Percentiles rank a stretch among this genome's conserved stretches.
These are phyloP conservation scores for Andricus curvator DNA, from an alignment of 2,888 invertebrate genomes.

Conservation along the genomic window DNA sequence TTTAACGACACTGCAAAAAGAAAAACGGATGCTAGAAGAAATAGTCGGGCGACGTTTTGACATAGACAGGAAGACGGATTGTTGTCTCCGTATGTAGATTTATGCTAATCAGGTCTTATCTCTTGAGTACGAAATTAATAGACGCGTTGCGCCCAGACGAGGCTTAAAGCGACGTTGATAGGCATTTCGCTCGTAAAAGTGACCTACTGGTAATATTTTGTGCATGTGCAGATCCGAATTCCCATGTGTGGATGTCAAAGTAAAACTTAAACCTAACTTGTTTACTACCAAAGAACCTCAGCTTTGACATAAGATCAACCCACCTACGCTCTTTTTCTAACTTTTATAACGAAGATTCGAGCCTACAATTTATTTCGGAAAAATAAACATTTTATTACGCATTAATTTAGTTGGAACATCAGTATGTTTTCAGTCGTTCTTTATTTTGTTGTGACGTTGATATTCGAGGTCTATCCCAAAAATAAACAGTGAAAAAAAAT, in stretches of 20 bases:
- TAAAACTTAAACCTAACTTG: constrained; percentile 3
- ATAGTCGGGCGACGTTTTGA: constrained; percentile 13
- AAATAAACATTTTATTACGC: too few relatives aligned
- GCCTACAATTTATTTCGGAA: neutral
- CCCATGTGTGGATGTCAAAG: constrained; percentile 20
- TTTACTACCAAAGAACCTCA: neutral
- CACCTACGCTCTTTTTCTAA: neutral
- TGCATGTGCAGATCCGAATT: neutral
- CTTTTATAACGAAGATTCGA: neutral
- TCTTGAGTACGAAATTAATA: constrained; percentile 36
- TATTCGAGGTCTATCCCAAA: too few relatives aligned
- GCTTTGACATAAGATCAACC: neutral
- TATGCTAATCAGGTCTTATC: constrained; percentile 18
- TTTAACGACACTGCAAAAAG: constrained; percentile 15
- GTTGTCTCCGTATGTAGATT: constrained; percentile 30
- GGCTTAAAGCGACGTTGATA: constrained; percentile 27
- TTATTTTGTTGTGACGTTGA: too few relatives aligned
- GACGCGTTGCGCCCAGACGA: constrained; percentile 22
- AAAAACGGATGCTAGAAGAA: neutral
- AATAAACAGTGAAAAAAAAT: too few relatives aligned
- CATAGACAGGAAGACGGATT: constrained; percentile 27
- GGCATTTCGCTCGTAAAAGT: constrained; percentile 28
- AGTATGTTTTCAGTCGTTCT: too few relatives aligned
- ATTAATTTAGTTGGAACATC: too few relatives aligned
- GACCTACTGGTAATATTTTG: neutral